Evolutionary conservation across 2,888 invertebrate genomes (phyloP).

Genomic region (Doris montereyensis): DNA sequence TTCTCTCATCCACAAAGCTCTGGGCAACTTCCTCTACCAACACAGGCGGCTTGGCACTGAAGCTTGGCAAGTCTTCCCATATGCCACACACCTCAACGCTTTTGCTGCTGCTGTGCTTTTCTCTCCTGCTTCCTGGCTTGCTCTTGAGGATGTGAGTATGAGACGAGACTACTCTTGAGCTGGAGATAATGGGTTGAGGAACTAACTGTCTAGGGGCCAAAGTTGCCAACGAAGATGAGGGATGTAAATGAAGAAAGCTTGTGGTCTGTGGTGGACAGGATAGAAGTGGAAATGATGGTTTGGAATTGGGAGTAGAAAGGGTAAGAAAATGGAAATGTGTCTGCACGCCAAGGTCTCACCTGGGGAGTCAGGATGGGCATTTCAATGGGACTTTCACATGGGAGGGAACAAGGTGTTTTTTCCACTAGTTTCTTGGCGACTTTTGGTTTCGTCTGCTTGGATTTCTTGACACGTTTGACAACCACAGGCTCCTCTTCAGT

Average conservation of each 20-base stretch:
- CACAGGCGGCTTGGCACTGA: background rate
- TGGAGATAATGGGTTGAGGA: slow-evolving; percentile 57
- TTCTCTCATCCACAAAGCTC: too few relatives aligned
- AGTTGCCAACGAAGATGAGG: background rate
- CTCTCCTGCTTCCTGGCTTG: too few relatives aligned
- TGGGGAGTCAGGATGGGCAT: slow-evolving; percentile 29
- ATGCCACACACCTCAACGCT: too few relatives aligned
- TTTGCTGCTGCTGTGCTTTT: too few relatives aligned
- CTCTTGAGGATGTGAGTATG: background rate
- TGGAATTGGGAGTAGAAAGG: background rate
- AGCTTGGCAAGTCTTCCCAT: background rate
- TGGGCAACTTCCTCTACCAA: background rate
- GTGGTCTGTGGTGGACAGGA: background rate
- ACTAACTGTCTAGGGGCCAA: slow-evolving; percentile 47
- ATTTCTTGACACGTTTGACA: too few relatives aligned
- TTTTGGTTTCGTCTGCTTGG: too few relatives aligned
- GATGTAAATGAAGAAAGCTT: slow-evolving; percentile 8
- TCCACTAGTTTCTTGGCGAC: too few relatives aligned
- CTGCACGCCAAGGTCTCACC: slow-evolving; percentile 36
- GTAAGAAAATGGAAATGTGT: background rate
- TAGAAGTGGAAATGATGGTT: background rate
- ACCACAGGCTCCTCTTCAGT: too few relatives aligned
- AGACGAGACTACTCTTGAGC: slow-evolving; percentile 49
- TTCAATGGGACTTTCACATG: too few relatives aligned
- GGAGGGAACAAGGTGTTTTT: too few relatives aligned